These are phyloP conservation scores for Chaetodon trifascialis DNA, from an alignment of 2,113 vertebrate genomes.

Conservation along the genomic window DNA sequence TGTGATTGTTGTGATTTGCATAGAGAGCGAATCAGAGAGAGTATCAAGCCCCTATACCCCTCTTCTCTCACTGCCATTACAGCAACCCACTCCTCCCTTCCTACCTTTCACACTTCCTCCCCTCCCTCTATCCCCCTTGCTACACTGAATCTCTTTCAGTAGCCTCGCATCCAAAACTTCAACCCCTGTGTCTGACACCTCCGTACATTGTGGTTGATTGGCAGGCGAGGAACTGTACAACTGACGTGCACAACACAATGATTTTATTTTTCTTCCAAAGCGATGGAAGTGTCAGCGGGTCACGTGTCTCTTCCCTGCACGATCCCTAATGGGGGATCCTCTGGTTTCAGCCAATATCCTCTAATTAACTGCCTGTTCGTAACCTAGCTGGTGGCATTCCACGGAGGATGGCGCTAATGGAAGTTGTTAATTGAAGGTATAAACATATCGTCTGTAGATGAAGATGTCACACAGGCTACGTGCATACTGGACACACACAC, in stretches of 20 bases:
- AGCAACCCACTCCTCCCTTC: slow-evolving; percentile 52
- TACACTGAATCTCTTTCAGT: slow-evolving; percentile 58
- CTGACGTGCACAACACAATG: slow-evolving; percentile 21
- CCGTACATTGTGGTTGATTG: slow-evolving; percentile 26
- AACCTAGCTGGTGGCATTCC: slow-evolving; percentile 59
- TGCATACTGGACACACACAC: slow-evolving; percentile 10
- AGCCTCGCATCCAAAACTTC: slow-evolving; percentile 68
- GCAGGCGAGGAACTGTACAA: slow-evolving; percentile 32
- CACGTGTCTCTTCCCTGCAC: background rate
- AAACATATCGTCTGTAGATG: slow-evolving; percentile 40
- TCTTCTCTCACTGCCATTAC: slow-evolving; percentile 38
- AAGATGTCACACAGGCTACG: slow-evolving; percentile 23
- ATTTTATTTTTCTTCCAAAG: slow-evolving; percentile 24
- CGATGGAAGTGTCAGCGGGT: slow-evolving; percentile 8
- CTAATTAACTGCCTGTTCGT: slow-evolving; percentile 62
- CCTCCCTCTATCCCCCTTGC: slow-evolving; percentile 4
- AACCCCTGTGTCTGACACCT: slow-evolving; percentile 28
- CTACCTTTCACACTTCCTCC: slow-evolving; percentile 31
- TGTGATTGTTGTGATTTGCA: slow-evolving; percentile 86
- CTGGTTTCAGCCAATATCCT: slow-evolving; percentile 54
- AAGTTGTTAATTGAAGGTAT: slow-evolving; percentile 63
- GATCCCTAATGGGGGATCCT: slow-evolving; percentile 45
- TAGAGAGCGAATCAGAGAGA: slow-evolving; percentile 80
- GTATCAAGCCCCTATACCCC: slow-evolving; percentile 60
- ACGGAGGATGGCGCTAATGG: slow-evolving; percentile 60